Evolutionary conservation across 1,140 invertebrate species (phyloP).

Genomic region (Hormaphis cornu): DNA sequence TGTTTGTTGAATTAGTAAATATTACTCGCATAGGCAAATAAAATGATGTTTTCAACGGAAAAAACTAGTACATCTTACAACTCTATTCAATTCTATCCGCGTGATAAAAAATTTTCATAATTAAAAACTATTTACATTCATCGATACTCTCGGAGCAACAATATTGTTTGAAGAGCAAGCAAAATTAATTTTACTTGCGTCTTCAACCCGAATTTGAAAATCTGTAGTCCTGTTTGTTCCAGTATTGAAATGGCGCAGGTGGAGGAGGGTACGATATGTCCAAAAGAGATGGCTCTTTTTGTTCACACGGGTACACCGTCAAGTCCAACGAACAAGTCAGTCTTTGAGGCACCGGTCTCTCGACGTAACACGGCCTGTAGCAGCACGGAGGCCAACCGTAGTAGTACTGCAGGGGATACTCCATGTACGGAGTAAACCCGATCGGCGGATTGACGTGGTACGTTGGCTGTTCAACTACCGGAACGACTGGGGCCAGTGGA

Average conservation of each 20-base stretch:
- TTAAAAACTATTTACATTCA: background rate
- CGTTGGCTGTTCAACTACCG: no score
- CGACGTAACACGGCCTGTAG: slow-evolving; percentile 18
- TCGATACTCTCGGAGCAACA: background rate
- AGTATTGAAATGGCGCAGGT: no score
- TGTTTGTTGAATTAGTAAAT: no score
- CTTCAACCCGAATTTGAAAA: slow-evolving; percentile 20
- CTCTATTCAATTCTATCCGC: no score
- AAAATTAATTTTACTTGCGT: background rate
- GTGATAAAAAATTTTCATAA: no score
- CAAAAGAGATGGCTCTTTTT: slow-evolving; percentile 20
- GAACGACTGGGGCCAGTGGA: background rate
- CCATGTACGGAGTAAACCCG: slow-evolving; percentile 1
- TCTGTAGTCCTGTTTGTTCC: slow-evolving; percentile 14
- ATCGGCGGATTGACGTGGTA: no score
- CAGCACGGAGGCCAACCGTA: slow-evolving; percentile 29
- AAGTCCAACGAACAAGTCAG: slow-evolving; percentile 30
- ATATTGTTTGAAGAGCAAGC: no score
- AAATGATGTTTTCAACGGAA: background rate
- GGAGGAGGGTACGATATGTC: slow-evolving; percentile 23
- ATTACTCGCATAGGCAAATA: no score
- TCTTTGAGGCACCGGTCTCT: slow-evolving; percentile 28
- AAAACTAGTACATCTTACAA: background rate
- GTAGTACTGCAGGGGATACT: background rate
- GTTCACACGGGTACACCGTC: background rate